Percentiles rank a stretch among this genome's conserved stretches.
Conservation (phyloP, 2,113 vertebrate genomes). For the Romanogobio albipinnatus region DNA sequence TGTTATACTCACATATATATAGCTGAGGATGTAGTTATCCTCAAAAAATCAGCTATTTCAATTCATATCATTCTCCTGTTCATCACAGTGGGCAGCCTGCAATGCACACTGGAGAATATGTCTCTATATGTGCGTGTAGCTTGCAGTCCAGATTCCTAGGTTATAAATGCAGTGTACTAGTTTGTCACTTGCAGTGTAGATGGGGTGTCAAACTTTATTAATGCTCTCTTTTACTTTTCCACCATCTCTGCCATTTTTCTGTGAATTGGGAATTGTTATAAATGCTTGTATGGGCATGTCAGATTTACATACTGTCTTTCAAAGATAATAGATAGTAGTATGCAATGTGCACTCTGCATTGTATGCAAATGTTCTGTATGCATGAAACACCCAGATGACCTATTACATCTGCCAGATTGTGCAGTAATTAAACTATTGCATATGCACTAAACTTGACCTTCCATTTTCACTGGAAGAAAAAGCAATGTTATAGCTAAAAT, state of each 20-base stretch:
- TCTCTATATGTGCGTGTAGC: neutral
- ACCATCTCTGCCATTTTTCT: neutral
- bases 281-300: conserved; percentile 2
- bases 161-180: neutral
- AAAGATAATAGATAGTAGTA: conserved; percentile 5
- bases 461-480: neutral
- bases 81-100: neutral
- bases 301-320: conserved; percentile 4
- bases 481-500: neutral
- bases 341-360: neutral
- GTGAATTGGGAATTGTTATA: conserved; percentile 4
- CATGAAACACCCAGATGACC: neutral
- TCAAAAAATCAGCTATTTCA: neutral
- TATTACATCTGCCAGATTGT: neutral
- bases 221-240: neutral
- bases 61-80: neutral
- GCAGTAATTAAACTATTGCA: neutral
- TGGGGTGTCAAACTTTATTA: neutral
- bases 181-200: neutral
- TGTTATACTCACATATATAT: conserved; percentile 9
- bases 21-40: neutral
- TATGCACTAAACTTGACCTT: neutral
- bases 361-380: neutral
- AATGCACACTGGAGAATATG: neutral
- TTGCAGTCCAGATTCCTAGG: neutral